These are phyloP conservation scores for Phlogophora meticulosa DNA, from an alignment of 2,888 invertebrate species.

Conservation along the genomic window DNA sequence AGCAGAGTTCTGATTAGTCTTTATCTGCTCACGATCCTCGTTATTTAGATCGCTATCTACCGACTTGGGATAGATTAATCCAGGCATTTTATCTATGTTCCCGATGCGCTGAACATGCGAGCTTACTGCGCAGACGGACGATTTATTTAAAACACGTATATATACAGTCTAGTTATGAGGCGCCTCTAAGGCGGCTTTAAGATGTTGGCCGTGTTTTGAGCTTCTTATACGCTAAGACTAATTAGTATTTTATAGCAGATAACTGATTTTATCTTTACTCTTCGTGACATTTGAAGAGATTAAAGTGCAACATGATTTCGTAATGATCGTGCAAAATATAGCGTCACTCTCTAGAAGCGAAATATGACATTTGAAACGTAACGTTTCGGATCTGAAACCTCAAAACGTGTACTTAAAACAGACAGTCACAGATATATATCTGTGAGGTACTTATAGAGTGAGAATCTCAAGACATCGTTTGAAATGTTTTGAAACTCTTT, in stretches of 20 bases:
- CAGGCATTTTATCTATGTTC: slow-evolving; percentile 55
- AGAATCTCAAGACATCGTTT: background rate
- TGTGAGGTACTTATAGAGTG: background rate
- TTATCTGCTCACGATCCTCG: slow-evolving; percentile 69
- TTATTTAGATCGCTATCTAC: slow-evolving; percentile 68
- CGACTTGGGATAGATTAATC: slow-evolving; percentile 65
- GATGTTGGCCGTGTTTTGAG: slow-evolving; percentile 26
- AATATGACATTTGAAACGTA: background rate
- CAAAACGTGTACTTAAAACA: background rate
- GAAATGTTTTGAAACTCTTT: too few species aligned
- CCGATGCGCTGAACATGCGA: slow-evolving; percentile 47
- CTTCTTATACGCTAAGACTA: slow-evolving; percentile 39
- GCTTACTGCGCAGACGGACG: slow-evolving; percentile 26
- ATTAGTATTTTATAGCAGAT: slow-evolving; percentile 41
- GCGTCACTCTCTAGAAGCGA: background rate
- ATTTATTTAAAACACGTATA: slow-evolving; percentile 41
- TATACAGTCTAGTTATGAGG: slow-evolving; percentile 36
- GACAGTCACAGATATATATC: too few species aligned
- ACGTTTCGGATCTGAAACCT: too few species aligned
- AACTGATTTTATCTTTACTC: slow-evolving; percentile 32
- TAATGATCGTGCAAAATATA: slow-evolving; percentile 9
- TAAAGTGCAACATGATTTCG: slow-evolving; percentile 9
- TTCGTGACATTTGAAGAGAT: slow-evolving; percentile 28
- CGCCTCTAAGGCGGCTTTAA: slow-evolving; percentile 45
- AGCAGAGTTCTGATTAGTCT: slow-evolving; percentile 67